A percentile compares a stretch with the other conserved stretches of the same genome.
These are phyloP conservation scores for Melanotaenia parkinsoni DNA, from an alignment of 2,797 vertebrate species.

Conservation along the genomic window DNA sequence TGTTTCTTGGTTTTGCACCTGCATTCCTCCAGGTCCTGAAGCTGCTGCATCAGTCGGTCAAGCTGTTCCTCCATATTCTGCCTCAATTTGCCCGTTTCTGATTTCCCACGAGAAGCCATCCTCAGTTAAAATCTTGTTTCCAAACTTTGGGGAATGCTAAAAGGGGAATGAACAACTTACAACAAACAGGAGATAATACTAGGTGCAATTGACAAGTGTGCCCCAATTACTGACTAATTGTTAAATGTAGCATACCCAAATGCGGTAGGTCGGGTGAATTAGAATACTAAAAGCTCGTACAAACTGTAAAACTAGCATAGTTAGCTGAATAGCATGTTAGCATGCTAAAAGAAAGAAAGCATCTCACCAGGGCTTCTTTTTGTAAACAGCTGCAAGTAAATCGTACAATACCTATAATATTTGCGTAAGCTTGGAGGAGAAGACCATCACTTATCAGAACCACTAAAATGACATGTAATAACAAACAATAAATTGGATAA, in stretches of 20 bases:
- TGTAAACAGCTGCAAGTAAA: conserved; percentile 24
- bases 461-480: rapidly evolving
- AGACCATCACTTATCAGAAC: background rate
- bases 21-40: conserved; percentile 97
- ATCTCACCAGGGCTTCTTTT: conserved; percentile 54
- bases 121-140: conserved; percentile 28
- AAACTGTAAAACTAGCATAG: conserved; percentile 1
- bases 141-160: background rate
- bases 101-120: conserved; percentile 97
- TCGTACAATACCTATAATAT: background rate
- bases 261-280: too few species aligned
- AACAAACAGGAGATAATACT: background rate
- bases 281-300: background rate
- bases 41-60: conserved; percentile 96
- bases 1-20: conserved; percentile 80
- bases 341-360: conserved; percentile 41
- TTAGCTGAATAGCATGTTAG: conserved; percentile 40
- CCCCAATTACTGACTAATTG: background rate
- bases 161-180: background rate
- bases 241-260: background rate
- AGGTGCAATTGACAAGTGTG: background rate
- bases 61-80: conserved; percentile 98
- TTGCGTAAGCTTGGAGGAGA: background rate
- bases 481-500: background rate
- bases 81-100: conserved; percentile 93